phyloP scores from a whole-genome alignment of 2,113 vertebrate species.

The Mola mola region DNA sequence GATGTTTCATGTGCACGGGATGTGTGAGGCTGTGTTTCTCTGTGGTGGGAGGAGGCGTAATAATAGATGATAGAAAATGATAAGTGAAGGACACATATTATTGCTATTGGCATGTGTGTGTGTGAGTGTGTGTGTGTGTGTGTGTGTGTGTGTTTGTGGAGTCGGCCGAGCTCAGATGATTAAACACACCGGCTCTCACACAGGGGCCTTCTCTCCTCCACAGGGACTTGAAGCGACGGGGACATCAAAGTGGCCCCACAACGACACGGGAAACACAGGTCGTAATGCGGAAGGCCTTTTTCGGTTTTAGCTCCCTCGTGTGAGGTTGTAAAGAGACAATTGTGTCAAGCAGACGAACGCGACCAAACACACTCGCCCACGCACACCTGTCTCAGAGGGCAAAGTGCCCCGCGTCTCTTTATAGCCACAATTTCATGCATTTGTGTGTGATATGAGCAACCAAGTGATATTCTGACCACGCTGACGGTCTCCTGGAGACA shows the following conservation, averaged over 20 bases:
- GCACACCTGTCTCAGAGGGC: constrained; percentile 43
- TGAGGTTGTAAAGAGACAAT: constrained; percentile 27
- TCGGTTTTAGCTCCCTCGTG: constrained; percentile 24
- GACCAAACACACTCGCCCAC: constrained; percentile 19
- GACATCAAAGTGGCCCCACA: constrained; percentile 54
- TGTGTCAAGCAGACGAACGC: constrained; percentile 18
- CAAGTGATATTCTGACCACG: no score
- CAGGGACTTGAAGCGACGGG: constrained; percentile 26
- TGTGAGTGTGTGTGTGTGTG: no score
- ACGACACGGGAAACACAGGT: constrained; percentile 15
- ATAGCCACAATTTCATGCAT: not conserved
- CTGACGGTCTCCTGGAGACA: no score
- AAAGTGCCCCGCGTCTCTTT: not conserved
- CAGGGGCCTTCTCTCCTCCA: constrained; percentile 46
- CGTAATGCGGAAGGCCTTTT: constrained; percentile 14
- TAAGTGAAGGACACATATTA: constrained; percentile 78
- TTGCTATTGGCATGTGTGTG: constrained; percentile 66
- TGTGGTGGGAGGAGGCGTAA: constrained; percentile 44
- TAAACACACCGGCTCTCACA: constrained; percentile 50
- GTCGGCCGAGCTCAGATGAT: constrained; percentile 66
- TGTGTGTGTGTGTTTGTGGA: constrained; percentile 19
- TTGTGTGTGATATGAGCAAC: no score
- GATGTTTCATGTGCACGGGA: constrained; percentile 61
- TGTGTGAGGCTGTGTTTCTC: constrained; percentile 47
- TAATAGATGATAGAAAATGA: constrained; percentile 75